phyloP scores from a whole-genome alignment of 2,888 invertebrate species.

The Tetragonisca angustula region DNA sequence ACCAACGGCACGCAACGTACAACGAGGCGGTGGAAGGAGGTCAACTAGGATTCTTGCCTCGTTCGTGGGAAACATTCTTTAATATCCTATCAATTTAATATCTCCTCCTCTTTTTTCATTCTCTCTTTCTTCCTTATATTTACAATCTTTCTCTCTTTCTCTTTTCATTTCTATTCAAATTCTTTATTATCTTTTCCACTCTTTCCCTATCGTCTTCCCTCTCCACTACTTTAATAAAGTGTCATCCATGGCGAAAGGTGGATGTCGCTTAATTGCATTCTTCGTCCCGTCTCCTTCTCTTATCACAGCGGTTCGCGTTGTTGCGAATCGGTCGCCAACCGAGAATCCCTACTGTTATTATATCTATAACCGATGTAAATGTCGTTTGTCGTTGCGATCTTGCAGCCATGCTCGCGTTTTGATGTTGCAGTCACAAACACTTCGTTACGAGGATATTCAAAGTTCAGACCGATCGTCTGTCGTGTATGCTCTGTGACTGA shows the following conservation, averaged over 20 bases:
- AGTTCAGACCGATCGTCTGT: constrained; percentile 29
- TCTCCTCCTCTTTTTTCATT: constrained; percentile 8
- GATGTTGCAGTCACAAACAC: constrained; percentile 48
- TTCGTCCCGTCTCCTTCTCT: not conserved
- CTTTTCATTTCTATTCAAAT: not conserved
- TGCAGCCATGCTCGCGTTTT: constrained; percentile 18
- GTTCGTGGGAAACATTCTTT: constrained; percentile 57
- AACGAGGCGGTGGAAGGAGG: constrained; percentile 15
- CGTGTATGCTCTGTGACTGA: not conserved
- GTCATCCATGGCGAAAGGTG: constrained; percentile 46
- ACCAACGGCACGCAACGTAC: not conserved
- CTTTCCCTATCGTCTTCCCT: not conserved
- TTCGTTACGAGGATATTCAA: constrained; percentile 46
- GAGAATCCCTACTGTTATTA: constrained; percentile 60
- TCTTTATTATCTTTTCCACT: not conserved
- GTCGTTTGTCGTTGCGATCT: constrained; percentile 45
- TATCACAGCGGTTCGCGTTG: not conserved
- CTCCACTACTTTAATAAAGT: constrained; percentile 64
- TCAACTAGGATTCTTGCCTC: constrained; percentile 28
- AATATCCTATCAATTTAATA: constrained; percentile 69
- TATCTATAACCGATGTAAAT: constrained; percentile 62
- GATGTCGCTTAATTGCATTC: constrained; percentile 42
- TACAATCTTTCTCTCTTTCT: not conserved
- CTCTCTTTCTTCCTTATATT: not conserved
- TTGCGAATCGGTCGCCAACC: not conserved